Base-by-base conservation (phyloP, 2,888 invertebrate genomes). In the Dryococelus australis region DNA sequence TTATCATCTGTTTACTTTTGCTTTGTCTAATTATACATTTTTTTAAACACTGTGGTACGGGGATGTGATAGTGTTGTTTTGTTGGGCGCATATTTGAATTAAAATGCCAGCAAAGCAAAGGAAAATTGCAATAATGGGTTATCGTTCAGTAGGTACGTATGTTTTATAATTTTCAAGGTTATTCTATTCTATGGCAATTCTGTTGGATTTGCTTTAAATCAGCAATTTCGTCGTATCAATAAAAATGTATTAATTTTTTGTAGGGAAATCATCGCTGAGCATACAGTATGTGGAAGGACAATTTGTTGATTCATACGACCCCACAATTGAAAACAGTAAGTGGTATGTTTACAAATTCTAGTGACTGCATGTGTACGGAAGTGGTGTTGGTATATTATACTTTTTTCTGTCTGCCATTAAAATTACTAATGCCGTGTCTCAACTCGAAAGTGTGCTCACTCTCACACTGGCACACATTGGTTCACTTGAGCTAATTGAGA, bases 271-370 rank as follows among this genome's bases (percentile, higher is more conserved):
- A 43, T 99, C 99, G 87, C 93, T 99, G 90, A 99, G 98, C 92
- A 98, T 99, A 92, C 99, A 99, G 92, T 99, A 98, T 93, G 98
- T 99, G 87, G 98, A 99, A 94, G 98, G 96, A 87, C 98, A 98
- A 92, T 99, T 99, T 93, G 99, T 99, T 85, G 99, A 99, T 93
- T 98, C 98, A 0, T 99, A 99, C 93, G 99, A 99, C 93, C 99
- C 99, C 89, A 99, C 99, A 86, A 99, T 99, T 92, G 99, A 99
- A 95, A 99, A 99, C 92, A 99, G 98, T 98, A 95, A 96, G 98
- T 94, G 90, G 87, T 35, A 28, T 28, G 87, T 4, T 85, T 83
- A n/a, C 24, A 10, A n/a, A 80, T 80, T 80, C 13, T n/a, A 85
- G 43, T 84, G 16, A 43, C 5, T 84, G 9, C 12, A 43, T 84